phyloP scores from a whole-genome alignment of 2,113 vertebrate species.

The Reinhardtius hippoglossoides region DNA sequence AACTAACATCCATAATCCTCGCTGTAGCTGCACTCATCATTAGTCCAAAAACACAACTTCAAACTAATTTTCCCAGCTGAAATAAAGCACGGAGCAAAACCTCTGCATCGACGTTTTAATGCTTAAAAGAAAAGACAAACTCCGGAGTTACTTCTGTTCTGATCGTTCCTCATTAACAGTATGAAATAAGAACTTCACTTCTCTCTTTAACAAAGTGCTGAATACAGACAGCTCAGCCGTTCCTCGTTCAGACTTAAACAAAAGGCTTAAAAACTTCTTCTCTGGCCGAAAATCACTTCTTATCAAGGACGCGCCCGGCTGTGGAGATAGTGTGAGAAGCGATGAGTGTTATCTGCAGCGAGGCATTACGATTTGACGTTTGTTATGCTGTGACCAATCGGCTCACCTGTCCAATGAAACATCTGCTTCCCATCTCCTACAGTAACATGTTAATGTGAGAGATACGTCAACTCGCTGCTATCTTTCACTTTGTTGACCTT shows the following conservation, averaged over 20 bases:
- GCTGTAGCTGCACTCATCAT: slow-evolving; percentile 56
- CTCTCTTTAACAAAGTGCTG: slow-evolving; percentile 39
- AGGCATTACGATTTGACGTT: slow-evolving; percentile 47
- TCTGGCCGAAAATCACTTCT: slow-evolving; percentile 7
- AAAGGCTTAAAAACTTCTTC: slow-evolving; percentile 42
- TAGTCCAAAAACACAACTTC: slow-evolving; percentile 43
- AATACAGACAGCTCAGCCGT: slow-evolving; percentile 27
- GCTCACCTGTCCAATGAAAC: slow-evolving; percentile 44
- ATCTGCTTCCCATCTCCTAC: slow-evolving; percentile 71
- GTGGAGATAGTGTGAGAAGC: slow-evolving; percentile 45
- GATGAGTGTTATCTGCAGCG: slow-evolving; percentile 56
- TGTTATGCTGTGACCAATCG: slow-evolving; percentile 63
- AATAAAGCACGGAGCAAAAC: slow-evolving; percentile 25
- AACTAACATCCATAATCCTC: slow-evolving; percentile 72
- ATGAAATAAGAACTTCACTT: slow-evolving; percentile 50
- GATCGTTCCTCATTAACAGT: slow-evolving; percentile 40
- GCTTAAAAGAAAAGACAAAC: slow-evolving; percentile 18
- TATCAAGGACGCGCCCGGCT: slow-evolving; percentile 43
- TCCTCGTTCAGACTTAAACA: slow-evolving; percentile 44
- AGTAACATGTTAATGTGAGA: slow-evolving; percentile 33
- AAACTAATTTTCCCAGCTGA: slow-evolving; percentile 27
- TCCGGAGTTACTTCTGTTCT: slow-evolving; percentile 8
- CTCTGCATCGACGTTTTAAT: slow-evolving; percentile 28
- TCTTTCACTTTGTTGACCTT: slow-evolving; percentile 54
- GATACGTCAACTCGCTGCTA: slow-evolving; percentile 40